Conservation (phyloP, 2,888 invertebrate species). For the Scaptomyza cyrtandrae region DNA sequence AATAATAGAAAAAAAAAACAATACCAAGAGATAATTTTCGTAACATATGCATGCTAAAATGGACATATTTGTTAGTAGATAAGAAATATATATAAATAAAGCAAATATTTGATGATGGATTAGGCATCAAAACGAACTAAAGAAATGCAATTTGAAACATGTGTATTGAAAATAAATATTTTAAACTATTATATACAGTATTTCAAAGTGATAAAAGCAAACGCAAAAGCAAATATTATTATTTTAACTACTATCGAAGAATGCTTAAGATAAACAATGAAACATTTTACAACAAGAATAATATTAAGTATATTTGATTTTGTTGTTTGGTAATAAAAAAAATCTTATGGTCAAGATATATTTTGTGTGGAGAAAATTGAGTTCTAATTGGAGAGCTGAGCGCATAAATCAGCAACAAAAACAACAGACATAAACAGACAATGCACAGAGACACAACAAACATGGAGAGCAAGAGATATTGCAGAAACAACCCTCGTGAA, state of each 20-base stretch:
- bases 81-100: background rate
- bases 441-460: background rate
- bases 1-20: conserved; percentile 11
- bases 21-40: conserved; percentile 24
- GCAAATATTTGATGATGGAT: background rate
- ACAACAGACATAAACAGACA: conserved; percentile 6
- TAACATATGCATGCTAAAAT: conserved; percentile 9
- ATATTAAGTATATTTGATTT: background rate
- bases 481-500: conserved; percentile 61
- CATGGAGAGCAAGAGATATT: conserved; percentile 20
- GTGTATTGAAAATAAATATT: too few relatives aligned
- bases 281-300: conserved; percentile 6
- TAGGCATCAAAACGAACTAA: too few relatives aligned
- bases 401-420: conserved; percentile 26
- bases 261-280: background rate
- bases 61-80: background rate
- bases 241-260: too few relatives aligned
- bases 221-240: too few relatives aligned
- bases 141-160: too few relatives aligned
- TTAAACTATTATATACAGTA: too few relatives aligned
- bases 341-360: background rate
- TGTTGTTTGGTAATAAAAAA: background rate
- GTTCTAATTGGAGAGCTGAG: conserved; percentile 52
- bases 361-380: conserved; percentile 8
- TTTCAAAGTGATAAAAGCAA: too few relatives aligned